A percentile compares a stretch with the other conserved stretches of the same genome.
phyloP scores from a whole-genome alignment of 2,888 invertebrate genomes.

The Hemithea aestivaria region DNA sequence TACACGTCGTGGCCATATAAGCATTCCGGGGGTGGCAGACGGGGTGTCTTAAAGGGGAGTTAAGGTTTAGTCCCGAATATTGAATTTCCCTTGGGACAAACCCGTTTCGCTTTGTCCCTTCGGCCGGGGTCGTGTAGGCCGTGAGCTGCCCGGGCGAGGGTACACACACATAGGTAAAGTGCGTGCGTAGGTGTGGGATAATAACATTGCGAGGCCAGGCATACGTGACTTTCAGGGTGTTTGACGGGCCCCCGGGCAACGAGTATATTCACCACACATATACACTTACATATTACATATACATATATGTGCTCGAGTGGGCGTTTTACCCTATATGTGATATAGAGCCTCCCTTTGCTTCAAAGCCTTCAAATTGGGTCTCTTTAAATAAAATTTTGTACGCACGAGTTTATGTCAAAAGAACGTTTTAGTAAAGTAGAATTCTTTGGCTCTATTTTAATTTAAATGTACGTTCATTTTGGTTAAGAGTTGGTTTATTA shows the following conservation, averaged over 20 bases:
- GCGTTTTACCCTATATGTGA: slow-evolving; percentile 58
- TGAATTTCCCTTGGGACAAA: slow-evolving; percentile 81
- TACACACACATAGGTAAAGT: slow-evolving; percentile 42
- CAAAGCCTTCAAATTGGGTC: slow-evolving; percentile 74
- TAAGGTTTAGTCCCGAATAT: slow-evolving; percentile 81
- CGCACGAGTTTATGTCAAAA: slow-evolving; percentile 39
- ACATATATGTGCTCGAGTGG: slow-evolving; percentile 52
- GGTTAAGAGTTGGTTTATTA: neutral
- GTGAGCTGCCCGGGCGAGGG: slow-evolving; percentile 69
- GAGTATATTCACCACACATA: slow-evolving; percentile 46
- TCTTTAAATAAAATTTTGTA: slow-evolving; percentile 59
- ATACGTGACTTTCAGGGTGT: slow-evolving; percentile 74
- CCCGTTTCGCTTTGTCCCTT: slow-evolving; percentile 80
- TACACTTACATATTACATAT: slow-evolving; percentile 32
- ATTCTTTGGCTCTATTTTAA: slow-evolving; percentile 23
- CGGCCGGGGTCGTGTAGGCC: slow-evolving; percentile 75
- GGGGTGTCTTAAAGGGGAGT: slow-evolving; percentile 77
- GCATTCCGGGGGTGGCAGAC: slow-evolving; percentile 77
- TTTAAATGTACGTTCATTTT: slow-evolving; percentile 10
- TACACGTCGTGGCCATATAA: slow-evolving; percentile 80
- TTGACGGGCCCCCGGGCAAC: slow-evolving; percentile 65
- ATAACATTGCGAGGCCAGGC: slow-evolving; percentile 73
- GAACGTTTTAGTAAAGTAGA: slow-evolving; percentile 27
- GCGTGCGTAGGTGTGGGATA: slow-evolving; percentile 74
- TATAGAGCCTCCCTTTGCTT: slow-evolving; percentile 57